These are phyloP conservation scores for Seira musarum DNA, from an alignment of 2,888 invertebrate genomes.

Conservation along the genomic window DNA sequence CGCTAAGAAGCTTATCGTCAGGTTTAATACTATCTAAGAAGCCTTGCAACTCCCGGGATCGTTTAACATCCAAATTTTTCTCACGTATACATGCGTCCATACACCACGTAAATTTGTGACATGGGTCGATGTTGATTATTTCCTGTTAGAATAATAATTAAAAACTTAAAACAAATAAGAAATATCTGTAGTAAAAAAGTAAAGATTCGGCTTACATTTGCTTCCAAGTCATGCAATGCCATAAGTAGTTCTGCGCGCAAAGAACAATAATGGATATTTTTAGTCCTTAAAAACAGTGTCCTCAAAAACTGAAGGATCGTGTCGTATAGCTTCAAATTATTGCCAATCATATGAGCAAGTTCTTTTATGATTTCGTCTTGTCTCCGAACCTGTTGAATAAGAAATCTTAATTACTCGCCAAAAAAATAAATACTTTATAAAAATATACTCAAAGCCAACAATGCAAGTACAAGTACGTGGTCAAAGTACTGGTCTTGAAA, in stretches of 20 bases:
- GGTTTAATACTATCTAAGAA: conserved; percentile 93
- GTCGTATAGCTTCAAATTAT: conserved; percentile 92
- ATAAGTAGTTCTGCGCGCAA: conserved; percentile 94
- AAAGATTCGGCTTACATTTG: conserved; percentile 77
- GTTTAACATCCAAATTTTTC: conserved; percentile 96
- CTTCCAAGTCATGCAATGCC: conserved; percentile 96
- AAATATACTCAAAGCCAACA: too few relatives aligned
- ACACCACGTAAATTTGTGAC: conserved; percentile 99
- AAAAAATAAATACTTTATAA: too few relatives aligned
- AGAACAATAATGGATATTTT: conserved; percentile 97
- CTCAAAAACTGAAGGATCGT: conserved; percentile 96
- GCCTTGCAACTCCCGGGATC: conserved; percentile 90
- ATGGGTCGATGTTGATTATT: conserved; percentile 96
- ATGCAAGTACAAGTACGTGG: too few relatives aligned
- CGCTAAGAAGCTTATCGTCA: conserved; percentile 90
- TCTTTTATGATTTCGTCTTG: conserved; percentile 95
- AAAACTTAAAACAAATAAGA: too few relatives aligned
- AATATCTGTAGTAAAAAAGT: too few relatives aligned
- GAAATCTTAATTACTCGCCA: too few relatives aligned
- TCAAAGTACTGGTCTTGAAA: too few relatives aligned
- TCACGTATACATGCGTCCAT: conserved; percentile 98
- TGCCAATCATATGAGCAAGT: conserved; percentile 95
- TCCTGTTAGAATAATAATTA: too few relatives aligned
- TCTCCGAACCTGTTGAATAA: conserved; percentile 77
- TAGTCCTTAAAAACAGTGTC: conserved; percentile 91